phyloP scores from a whole-genome alignment of 2,888 invertebrate species.

The Drosophila picticornis region DNA sequence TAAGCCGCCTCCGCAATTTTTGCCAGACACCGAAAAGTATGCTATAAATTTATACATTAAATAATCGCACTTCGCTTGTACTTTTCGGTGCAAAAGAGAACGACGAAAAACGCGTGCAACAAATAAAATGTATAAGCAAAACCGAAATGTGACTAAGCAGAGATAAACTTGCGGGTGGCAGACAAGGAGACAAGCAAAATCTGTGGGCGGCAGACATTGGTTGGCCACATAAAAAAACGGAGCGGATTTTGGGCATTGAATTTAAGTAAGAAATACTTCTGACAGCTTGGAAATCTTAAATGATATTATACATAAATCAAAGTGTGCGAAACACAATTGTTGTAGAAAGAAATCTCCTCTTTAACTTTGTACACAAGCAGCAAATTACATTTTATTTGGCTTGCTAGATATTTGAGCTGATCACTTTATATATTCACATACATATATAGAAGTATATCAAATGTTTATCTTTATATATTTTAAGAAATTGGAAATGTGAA shows the following conservation, averaged over 20 bases:
- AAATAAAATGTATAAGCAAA: slow-evolving; percentile 33
- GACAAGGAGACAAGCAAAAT: neutral
- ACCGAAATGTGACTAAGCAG: neutral
- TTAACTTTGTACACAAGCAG: neutral
- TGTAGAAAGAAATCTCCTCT: neutral
- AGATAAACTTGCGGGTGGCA: slow-evolving; percentile 21
- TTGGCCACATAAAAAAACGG: slow-evolving; percentile 17
- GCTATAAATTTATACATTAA: slow-evolving; percentile 46
- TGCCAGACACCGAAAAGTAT: slow-evolving; percentile 60
- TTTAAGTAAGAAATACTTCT: slow-evolving; percentile 19
- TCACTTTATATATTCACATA: neutral
- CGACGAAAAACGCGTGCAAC: slow-evolving; percentile 36
- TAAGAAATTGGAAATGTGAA: no score
- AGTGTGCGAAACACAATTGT: neutral
- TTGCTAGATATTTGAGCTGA: neutral
- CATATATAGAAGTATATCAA: neutral
- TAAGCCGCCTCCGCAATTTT: slow-evolving; percentile 45
- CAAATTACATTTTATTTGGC: neutral
- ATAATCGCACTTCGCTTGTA: slow-evolving; percentile 35
- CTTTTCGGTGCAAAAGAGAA: slow-evolving; percentile 11
- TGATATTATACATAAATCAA: slow-evolving; percentile 39
- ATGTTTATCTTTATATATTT: neutral
- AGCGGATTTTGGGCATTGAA: slow-evolving; percentile 34
- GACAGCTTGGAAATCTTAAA: slow-evolving; percentile 21
- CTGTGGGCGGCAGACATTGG: slow-evolving; percentile 19